Percentiles rank a stretch among this genome's conserved stretches.
These are phyloP conservation scores for Lycaon pictus DNA, from an alignment of 2,113 vertebrate species.

Conservation along the genomic window DNA sequence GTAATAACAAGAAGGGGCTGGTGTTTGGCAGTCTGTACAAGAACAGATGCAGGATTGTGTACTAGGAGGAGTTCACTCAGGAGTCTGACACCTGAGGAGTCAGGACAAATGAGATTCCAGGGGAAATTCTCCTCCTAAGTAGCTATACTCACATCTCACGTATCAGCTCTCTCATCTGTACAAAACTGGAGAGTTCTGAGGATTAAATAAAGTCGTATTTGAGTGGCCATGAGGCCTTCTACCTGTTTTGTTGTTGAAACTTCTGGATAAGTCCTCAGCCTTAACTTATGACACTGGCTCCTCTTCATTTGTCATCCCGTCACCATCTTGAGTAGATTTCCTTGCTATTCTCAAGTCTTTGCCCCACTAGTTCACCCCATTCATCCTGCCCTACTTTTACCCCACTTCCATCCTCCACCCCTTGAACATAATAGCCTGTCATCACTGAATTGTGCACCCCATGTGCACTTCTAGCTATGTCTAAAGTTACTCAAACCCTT, in stretches of 20 bases:
- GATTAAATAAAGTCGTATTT: not conserved
- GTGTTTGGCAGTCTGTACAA: not conserved
- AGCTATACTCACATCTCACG: not conserved
- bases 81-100: not conserved
- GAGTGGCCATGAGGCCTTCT: not conserved
- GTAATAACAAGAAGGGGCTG: not conserved
- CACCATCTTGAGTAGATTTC: not conserved
- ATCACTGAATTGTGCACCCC: not conserved
- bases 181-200: not conserved
- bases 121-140: not conserved
- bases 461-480: not conserved
- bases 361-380: not conserved
- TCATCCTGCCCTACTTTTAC: not conserved
- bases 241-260: not conserved
- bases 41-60: accelerated
- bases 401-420: not conserved
- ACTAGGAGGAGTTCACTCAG: not conserved
- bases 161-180: not conserved
- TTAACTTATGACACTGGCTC: accelerated
- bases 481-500: not conserved
- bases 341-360: not conserved
- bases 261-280: not conserved
- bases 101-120: not conserved
- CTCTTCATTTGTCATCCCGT: not conserved
- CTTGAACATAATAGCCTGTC: not conserved